Percentiles rank a stretch among this genome's conserved stretches.
These are phyloP conservation scores for Pseudolaguvia tuberculata DNA, from an alignment of 2,113 vertebrate genomes.

Conservation along the genomic window DNA sequence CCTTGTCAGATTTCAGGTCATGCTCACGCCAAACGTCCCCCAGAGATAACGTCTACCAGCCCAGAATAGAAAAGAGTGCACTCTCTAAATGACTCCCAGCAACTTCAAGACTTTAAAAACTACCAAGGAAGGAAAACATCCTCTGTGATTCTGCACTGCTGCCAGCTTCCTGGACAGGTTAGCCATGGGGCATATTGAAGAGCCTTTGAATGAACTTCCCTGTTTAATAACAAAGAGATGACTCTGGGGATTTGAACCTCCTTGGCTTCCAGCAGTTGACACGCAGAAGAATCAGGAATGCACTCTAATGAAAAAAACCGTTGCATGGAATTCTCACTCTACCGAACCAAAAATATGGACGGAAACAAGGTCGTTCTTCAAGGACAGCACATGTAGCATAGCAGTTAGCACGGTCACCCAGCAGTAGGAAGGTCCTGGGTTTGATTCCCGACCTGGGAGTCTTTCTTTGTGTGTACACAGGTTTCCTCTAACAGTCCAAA, in stretches of 20 bases:
- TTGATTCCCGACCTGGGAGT: no score
- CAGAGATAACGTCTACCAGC: constrained; percentile 33
- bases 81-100: constrained; percentile 11
- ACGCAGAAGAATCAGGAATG: background rate
- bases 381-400: no score
- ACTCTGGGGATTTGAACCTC: constrained; percentile 42
- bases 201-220: constrained; percentile 48
- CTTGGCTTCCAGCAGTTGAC: constrained; percentile 22
- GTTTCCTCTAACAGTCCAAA: no score
- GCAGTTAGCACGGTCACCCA: no score
- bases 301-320: background rate
- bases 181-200: constrained; percentile 35
- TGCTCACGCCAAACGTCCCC: constrained; percentile 39
- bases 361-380: no score
- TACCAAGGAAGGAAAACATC: constrained; percentile 50
- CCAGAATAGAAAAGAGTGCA: constrained; percentile 44
- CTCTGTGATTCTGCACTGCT: constrained; percentile 34
- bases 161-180: constrained; percentile 45
- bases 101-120: constrained; percentile 32
- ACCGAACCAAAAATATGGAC: background rate
- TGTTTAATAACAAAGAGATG: constrained; percentile 39
- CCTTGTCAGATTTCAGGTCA: constrained; percentile 34
- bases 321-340: background rate
- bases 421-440: no score
- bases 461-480: no score